Conservation (phyloP, 2,888 invertebrate genomes). For the Xestia xanthographa region DNA sequence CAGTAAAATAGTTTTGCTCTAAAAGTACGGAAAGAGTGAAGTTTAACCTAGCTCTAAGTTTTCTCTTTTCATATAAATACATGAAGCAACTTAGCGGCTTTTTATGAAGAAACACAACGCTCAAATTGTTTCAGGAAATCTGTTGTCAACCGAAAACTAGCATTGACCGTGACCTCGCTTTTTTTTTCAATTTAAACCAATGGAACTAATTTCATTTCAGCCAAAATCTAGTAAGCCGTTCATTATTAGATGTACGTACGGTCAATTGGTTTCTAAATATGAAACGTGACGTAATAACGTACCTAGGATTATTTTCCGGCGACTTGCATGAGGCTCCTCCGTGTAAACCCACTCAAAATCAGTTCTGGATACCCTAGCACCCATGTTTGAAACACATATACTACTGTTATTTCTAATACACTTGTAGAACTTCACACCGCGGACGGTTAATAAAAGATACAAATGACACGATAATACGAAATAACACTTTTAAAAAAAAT, state of each 20-base stretch:
- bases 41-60: not conserved
- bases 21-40: not conserved
- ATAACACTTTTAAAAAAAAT: slow-evolving; percentile 21
- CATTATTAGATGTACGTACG: slow-evolving; percentile 24
- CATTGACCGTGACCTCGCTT: not conserved
- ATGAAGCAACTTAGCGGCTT: not conserved
- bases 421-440: slow-evolving; percentile 38
- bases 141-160: slow-evolving; percentile 6
- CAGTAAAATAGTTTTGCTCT: not conserved
- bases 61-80: not conserved
- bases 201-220: not conserved
- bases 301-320: slow-evolving; percentile 98
- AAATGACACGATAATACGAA: slow-evolving; percentile 20
- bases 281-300: slow-evolving; percentile 82
- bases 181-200: slow-evolving; percentile 6
- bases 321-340: slow-evolving; percentile 99
- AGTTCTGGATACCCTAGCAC: slow-evolving; percentile 97
- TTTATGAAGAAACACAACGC: not conserved
- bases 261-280: slow-evolving; percentile 29
- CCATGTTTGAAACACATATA: slow-evolving; percentile 92
- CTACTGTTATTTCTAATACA: slow-evolving; percentile 37
- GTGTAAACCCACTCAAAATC: slow-evolving; percentile 99
- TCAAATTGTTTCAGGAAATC: not conserved
- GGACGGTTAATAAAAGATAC: slow-evolving; percentile 7
- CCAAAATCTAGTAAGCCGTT: slow-evolving; percentile 23